Evolutionary conservation across 2,797 vertebrate genomes (phyloP).

Genomic region (Acanthurus leucopareius): DNA sequence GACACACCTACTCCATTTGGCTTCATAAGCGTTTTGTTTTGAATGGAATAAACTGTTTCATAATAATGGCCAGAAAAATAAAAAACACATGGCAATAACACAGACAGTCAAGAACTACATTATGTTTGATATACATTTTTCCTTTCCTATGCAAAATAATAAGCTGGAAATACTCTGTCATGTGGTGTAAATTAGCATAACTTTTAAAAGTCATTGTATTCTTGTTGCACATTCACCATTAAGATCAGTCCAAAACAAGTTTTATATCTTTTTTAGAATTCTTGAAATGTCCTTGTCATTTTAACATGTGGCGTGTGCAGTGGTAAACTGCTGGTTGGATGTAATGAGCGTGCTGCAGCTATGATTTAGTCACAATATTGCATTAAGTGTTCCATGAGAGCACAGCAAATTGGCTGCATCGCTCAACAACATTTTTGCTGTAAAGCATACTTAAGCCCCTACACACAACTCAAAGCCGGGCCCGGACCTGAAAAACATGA

Average conservation of each 20-base stretch:
- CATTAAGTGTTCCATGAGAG: background rate
- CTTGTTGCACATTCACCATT: background rate
- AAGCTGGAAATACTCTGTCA: background rate
- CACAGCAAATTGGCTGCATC: background rate
- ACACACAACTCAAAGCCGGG: slow-evolving; percentile 2
- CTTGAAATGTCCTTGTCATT: slow-evolving; percentile 6
- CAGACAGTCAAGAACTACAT: too few species aligned
- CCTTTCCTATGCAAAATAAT: background rate
- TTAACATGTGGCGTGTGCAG: background rate
- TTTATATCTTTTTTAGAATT: background rate
- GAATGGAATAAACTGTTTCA: background rate
- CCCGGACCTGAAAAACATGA: slow-evolving; percentile 9
- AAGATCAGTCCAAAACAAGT: too few species aligned
- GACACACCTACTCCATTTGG: background rate
- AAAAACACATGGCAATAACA: background rate
- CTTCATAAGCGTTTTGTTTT: background rate
- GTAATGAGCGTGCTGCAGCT: background rate
- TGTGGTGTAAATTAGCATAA: background rate
- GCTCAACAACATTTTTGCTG: background rate
- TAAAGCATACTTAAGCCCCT: background rate
- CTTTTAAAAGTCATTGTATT: background rate
- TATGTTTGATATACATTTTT: background rate
- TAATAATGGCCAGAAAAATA: background rate
- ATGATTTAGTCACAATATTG: background rate
- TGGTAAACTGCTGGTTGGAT: background rate